These are phyloP conservation scores for Triplophysa bombifrons DNA, from an alignment of 2,797 vertebrate species.

Conservation along the genomic window DNA sequence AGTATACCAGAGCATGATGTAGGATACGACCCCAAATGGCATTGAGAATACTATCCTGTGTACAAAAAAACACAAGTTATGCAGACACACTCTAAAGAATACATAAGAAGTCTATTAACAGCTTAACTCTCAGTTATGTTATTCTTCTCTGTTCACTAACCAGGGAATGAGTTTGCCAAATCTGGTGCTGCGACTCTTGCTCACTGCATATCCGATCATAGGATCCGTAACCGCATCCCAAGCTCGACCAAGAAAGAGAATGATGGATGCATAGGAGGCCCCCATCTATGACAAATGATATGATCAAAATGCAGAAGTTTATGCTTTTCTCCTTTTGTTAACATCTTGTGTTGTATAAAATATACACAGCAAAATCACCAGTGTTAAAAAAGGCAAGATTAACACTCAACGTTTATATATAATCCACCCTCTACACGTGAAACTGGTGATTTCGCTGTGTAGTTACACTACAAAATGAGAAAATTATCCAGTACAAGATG, in stretches of 20 bases:
- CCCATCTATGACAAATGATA: slow-evolving; percentile 51
- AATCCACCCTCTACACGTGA: not conserved
- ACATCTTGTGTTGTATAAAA: too few species aligned
- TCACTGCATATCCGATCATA: slow-evolving; percentile 66
- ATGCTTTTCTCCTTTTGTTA: too few species aligned
- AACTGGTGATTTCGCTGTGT: too few species aligned
- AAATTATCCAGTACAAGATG: not conserved
- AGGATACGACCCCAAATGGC: slow-evolving; percentile 66
- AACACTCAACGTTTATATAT: too few species aligned
- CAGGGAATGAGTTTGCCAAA: slow-evolving; percentile 67
- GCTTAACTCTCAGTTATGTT: not conserved
- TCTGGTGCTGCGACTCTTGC: slow-evolving; percentile 64
- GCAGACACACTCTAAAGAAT: not conserved
- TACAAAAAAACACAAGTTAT: not conserved
- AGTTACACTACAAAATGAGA: not conserved
- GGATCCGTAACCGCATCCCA: slow-evolving; percentile 71
- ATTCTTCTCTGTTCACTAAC: slow-evolving; percentile 54
- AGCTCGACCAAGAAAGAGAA: slow-evolving; percentile 68
- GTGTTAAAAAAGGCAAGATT: too few species aligned
- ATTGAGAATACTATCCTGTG: slow-evolving; percentile 64
- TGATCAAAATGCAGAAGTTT: not conserved
- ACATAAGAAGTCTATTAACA: not conserved
- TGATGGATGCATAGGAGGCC: slow-evolving; percentile 64
- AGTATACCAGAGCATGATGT: slow-evolving; percentile 67
- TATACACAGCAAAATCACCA: too few species aligned